These are phyloP conservation scores for Mesoclemmys tuberculata DNA, from an alignment of 2,113 vertebrate species.

Conservation along the genomic window DNA sequence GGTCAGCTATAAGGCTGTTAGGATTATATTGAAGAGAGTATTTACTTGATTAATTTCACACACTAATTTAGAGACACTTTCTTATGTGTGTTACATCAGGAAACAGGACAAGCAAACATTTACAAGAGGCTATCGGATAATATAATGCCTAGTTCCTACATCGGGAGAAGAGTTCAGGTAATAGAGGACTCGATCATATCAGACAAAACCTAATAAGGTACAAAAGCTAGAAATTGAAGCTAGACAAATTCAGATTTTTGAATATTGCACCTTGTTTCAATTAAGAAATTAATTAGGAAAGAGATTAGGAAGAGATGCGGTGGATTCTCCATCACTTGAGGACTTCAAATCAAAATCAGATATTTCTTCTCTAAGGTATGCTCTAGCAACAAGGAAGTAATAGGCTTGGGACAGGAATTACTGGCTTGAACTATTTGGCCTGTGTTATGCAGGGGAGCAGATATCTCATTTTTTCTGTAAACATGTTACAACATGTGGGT, in stretches of 20 bases:
- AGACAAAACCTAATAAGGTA: rapidly evolving
- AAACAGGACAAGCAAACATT: not conserved
- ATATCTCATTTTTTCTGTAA: not conserved
- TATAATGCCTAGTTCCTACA: not conserved
- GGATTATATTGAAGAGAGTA: rapidly evolving
- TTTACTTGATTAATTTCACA: not conserved
- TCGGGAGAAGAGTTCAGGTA: not conserved
- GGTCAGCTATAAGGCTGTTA: not conserved
- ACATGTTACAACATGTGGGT: not conserved
- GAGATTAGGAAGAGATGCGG: not conserved
- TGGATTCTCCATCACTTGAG: not conserved
- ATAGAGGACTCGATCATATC: not conserved
- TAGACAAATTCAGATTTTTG: not conserved
- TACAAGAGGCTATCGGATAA: not conserved
- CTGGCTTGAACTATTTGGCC: not conserved
- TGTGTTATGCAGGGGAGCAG: not conserved
- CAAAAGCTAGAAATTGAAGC: not conserved
- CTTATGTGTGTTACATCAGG: not conserved
- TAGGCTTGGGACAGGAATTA: not conserved
- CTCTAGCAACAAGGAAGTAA: not conserved
- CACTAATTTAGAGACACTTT: not conserved
- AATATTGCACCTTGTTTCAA: rapidly evolving
- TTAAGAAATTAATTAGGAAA: not conserved
- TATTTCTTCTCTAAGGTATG: not conserved
- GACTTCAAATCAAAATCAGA: rapidly evolving